Evolutionary conservation across 2,888 invertebrate species (phyloP), one percentile per base, ranked within the genome.

Genomic region (Drosophila fungiperda): DNA sequence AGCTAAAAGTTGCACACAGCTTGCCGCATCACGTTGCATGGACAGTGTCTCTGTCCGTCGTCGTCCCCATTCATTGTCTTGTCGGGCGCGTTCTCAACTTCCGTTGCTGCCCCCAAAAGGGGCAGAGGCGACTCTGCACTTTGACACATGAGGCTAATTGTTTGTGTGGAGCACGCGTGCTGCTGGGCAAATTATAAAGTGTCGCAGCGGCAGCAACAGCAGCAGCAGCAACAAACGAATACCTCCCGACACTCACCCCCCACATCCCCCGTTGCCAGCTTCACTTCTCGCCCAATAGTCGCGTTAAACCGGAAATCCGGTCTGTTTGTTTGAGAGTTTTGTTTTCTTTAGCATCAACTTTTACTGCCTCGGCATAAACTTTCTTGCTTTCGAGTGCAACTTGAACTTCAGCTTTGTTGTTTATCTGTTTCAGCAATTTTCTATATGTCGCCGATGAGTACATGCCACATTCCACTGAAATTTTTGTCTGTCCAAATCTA

Each of bases 71-170:
- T 68, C 60, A 73, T 73, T 82, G 82, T 68, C 76, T 78, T 70
- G 1, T 15, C 15, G 49, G 66, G 69, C 76, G 70, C 73, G 64
- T 65, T 73, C 79, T 75, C 80, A 76, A 73, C 83, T 78, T 79
- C 87, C 82, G 77, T 60, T 75, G 54, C 23, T 36, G 29, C 12
- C 23, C 53, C 35, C 32, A 23, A 9, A 20, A 23, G 45, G 23
- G 45, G 20, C 45, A n/a, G 9, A 26, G 23, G 45, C 58, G 48
- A 38, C 57, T 58, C 65, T 86, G 84, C 83, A 69, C 87, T 87
- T 87, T 87, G 87, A 89, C 87, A 87, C 81, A 83, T 75, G 78
- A 87, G 77, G 89, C 82, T 87, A 87, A 89, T 87, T 88, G 84
- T 83, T 76, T 77, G 84, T 77, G 84, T 66, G 82, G 57, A 72